Percentiles rank a stretch among this genome's conserved stretches.
phyloP scores from a whole-genome alignment of 1,140 invertebrate species.

The Agrypnia vestita region DNA sequence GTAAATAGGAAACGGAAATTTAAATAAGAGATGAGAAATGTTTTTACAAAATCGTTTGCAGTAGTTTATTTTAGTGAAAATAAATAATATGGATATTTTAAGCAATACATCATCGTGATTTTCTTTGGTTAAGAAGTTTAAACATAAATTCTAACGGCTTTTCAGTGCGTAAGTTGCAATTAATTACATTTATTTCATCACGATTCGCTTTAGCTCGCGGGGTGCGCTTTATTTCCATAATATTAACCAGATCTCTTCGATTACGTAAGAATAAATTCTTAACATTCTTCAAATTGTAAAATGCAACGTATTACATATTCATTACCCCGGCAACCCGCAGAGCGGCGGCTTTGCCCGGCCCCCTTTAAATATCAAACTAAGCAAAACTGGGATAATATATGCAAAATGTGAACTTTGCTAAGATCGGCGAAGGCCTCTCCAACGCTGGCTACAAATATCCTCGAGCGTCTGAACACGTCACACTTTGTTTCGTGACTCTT shows the following conservation, averaged over 20 bases:
- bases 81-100: no score
- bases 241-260: neutral
- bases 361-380: neutral
- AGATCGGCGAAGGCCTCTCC: constrained; percentile 3
- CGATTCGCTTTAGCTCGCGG: neutral
- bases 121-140: no score
- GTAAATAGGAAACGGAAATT: no score
- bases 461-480: neutral
- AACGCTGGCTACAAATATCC: neutral
- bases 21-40: no score
- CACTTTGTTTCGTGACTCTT: no score
- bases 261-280: constrained; percentile 7
- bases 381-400: constrained; percentile 33
- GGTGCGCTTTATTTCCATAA: neutral
- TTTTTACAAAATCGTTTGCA: no score
- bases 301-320: neutral
- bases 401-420: constrained; percentile 39
- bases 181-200: neutral
- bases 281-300: constrained; percentile 7
- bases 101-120: no score
- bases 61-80: no score
- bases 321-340: neutral
- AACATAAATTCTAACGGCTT: no score
- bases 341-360: neutral
- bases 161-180: no score